Evolutionary conservation across 2,888 invertebrate species (phyloP), one percentile per base, ranked within the genome.

Genomic region (Pilophorus perplexus): DNA sequence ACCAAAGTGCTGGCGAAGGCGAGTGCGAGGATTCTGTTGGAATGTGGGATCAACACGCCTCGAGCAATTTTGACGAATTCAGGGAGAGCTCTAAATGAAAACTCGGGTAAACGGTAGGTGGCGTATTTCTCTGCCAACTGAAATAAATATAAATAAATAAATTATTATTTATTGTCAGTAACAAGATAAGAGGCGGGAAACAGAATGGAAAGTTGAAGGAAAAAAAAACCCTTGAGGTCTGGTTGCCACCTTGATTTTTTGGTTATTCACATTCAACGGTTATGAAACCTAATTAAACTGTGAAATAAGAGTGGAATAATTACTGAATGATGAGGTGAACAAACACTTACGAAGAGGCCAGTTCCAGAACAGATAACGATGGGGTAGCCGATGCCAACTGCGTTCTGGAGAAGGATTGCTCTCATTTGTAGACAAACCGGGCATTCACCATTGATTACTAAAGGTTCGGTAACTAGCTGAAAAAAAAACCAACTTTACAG

Each of bases 371-470:
- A 6, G 14, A 60, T 25, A 14, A 60, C 5, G 12, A 57, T 48
- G 3, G 90, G 88, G 74, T 87, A 84, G 2, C 80, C 71, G 0
- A 82, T 73, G 0, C 85, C 85, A 3, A 81, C 67, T 0, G 73
- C 71, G 0, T 79, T 72, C 76, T 88, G 87, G 20, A 84, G 71
- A 0, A 77, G 75, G 2, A 81, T 79, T 23, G 87, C 82, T 68
- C 80, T 80, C 0, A 84, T 69, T 77, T 89, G 85, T 22, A 83
- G 73, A 74, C 90, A 90, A 3, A 86, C 73, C 0, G 86, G 83
- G 73, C 90, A 90, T 1, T 74, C 71, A 0, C 79, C 76, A 28
- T 79, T 81, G 74, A 83, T 78, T 18, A 88, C 71, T 2, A 88
- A 70, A 66, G 88, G 76, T 16, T 81, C 77, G 1, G 80, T 48